A percentile compares a stretch with the other conserved stretches of the same genome.
Conservation (phyloP, 2,888 invertebrate species). For the Harpalus rufipes region DNA sequence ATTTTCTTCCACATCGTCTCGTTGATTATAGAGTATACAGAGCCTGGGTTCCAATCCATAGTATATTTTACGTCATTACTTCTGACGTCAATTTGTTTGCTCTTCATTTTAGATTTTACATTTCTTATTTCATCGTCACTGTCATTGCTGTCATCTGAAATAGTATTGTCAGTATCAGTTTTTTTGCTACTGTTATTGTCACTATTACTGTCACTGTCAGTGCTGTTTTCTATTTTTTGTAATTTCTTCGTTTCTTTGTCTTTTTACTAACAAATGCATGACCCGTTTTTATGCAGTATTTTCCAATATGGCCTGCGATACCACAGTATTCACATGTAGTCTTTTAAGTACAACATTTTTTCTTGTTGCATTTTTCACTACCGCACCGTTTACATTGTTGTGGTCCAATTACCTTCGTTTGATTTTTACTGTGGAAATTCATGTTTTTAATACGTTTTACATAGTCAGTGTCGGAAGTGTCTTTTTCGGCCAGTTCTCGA, state of each 20-base stretch:
- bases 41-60: conserved; percentile 11
- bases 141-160: neutral
- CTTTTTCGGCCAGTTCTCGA: neutral
- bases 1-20: no score
- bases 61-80: neutral
- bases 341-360: no score
- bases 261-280: neutral
- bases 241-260: neutral
- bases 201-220: conserved; percentile 4
- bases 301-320: no score
- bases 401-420: neutral
- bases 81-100: conserved; percentile 9
- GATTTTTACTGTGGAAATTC: no score
- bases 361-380: neutral
- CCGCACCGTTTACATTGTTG: conserved; percentile 9
- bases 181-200: no score
- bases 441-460: no score
- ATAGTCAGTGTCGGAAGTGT: no score
- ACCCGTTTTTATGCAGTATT: no score
- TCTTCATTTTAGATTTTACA: neutral
- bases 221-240: neutral
- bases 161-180: neutral
- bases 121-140: neutral
- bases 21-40: conserved; percentile 6
- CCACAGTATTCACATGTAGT: no score